phyloP scores from a whole-genome alignment of 1,140 invertebrate species.

The Trinorchestia longiramus region DNA sequence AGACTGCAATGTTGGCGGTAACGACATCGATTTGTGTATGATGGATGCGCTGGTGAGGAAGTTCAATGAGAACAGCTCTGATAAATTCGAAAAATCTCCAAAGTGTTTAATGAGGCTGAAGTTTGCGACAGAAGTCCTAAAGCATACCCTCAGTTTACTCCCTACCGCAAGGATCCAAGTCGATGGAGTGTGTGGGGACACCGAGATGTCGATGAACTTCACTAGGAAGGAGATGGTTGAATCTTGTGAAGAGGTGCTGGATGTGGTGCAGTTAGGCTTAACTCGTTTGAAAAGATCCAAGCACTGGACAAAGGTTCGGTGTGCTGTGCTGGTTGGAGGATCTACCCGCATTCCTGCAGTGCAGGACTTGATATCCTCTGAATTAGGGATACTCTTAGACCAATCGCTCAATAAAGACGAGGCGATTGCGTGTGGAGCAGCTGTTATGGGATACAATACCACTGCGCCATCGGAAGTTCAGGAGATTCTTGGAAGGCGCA shows the following conservation, averaged over 20 bases:
- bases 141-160: neutral
- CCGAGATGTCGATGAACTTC: neutral
- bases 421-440: constrained; percentile 10
- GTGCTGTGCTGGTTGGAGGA: neutral
- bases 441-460: neutral
- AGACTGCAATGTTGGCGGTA: neutral
- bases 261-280: neutral
- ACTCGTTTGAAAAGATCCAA: neutral
- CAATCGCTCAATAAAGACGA: constrained; percentile 18
- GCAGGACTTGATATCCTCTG: neutral
- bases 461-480: neutral
- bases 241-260: neutral
- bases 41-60: neutral
- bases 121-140: neutral
- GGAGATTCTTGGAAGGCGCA: neutral
- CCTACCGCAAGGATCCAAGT: neutral
- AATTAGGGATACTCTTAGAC: neutral
- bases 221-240: neutral
- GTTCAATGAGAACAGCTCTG: neutral
- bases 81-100: neutral
- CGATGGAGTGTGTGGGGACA: neutral
- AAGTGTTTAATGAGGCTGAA: neutral
- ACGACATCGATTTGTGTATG: neutral
- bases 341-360: constrained; percentile 1
- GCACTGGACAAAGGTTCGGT: neutral